phyloP scores from a whole-genome alignment of 1,140 invertebrate species.

The Physella acuta region DNA sequence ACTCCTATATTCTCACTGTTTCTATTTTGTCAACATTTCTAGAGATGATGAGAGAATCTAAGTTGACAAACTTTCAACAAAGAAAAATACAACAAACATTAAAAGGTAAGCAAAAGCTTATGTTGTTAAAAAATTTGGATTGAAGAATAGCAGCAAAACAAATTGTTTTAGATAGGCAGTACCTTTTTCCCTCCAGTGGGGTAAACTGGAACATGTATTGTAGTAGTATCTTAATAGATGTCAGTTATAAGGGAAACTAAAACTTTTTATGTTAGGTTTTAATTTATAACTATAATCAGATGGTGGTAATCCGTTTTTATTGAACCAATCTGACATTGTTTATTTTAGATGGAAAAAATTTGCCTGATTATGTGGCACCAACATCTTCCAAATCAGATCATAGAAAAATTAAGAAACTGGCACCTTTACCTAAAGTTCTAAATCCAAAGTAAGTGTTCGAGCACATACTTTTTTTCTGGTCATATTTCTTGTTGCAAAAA shows the following conservation, averaged over 20 bases:
- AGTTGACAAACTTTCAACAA: conserved; percentile 55
- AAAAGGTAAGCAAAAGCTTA: too few relatives aligned
- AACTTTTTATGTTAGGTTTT: not conserved
- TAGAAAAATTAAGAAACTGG: conserved; percentile 32
- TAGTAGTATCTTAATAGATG: not conserved
- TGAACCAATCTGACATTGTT: too few relatives aligned
- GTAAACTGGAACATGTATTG: conserved; percentile 23
- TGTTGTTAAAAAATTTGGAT: too few relatives aligned
- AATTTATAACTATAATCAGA: not conserved
- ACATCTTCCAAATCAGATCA: conserved; percentile 46
- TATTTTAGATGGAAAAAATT: conserved; percentile 42
- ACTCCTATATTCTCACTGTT: too few relatives aligned
- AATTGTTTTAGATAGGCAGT: too few relatives aligned
- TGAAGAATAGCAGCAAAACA: too few relatives aligned
- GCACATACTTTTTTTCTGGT: not conserved
- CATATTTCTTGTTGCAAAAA: not conserved
- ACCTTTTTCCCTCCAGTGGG: too few relatives aligned
- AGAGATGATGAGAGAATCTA: conserved; percentile 59
- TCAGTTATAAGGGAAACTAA: not conserved
- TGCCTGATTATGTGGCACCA: conserved; percentile 42
- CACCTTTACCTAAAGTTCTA: conserved; percentile 36
- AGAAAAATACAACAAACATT: conserved; percentile 51
- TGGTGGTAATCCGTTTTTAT: not conserved
- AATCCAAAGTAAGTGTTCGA: conserved; percentile 27
- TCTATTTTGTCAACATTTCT: too few relatives aligned